Base-by-base conservation (phyloP, 1,140 invertebrate species). In the Diabrotica virgifera region DNA sequence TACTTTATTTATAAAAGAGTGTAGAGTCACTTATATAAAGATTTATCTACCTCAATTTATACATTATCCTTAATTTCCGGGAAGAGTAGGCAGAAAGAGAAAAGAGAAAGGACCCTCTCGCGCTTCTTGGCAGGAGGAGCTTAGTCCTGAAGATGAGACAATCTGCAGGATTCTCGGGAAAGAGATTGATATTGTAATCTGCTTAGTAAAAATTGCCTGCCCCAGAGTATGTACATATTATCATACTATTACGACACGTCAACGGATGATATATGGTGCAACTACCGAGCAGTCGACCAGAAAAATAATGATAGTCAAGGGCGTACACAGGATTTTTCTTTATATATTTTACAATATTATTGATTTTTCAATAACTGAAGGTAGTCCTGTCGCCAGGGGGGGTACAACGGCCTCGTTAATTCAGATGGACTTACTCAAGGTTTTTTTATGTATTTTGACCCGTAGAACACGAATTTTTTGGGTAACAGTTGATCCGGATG, bases 181-280 rank as follows among this genome's bases (percentile, higher is more conserved):
- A 75, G 70, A 77, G 76, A 77, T 77, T 77, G 76, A 77, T 77
- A 76, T 72, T 73, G 76, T 76, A 77, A 77, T 77, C 76, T 76
- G 74, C 76, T 74, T 75, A 72, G 74, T 74, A 77, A 77, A 77
- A 74, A 76, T 76, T 77, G 76, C 72, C 70, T 66, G 71, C 66
- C 72, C 71, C 70, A 61, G 69, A 73, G 71, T 76, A 68, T 75
- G 74, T 76, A 77, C 76, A 77, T 74, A 77, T 77, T 77, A 77
- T 77, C 76, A 77, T 77, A 76, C 76, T 76, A 77, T 77, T 76
- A 77, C 72, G 74, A 75, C 70, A 71, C 73, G 76, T 77, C 76
- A 77, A 64, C 73, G 71, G 67, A 76, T 77, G 76, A 77, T 77
- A 65, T 76, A 77, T 74, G 70, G 71, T 64, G 65, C 69, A 70